Evolutionary conservation across 2,888 invertebrate species (phyloP).

Genomic region (Pilophorus perplexus): DNA sequence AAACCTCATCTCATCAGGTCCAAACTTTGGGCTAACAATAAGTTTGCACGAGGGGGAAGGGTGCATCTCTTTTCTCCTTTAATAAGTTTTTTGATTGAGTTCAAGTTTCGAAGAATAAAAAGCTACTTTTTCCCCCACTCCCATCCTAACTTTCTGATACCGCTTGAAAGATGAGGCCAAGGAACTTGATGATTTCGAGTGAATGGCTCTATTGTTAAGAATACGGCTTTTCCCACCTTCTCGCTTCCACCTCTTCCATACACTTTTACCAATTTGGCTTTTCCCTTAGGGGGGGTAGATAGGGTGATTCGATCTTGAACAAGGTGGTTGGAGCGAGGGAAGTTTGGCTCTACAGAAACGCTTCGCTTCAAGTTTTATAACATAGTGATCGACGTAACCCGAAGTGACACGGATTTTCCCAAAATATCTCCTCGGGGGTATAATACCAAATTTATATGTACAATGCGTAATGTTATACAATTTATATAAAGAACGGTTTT

Average conservation of each 20-base stretch:
- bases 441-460: too few relatives aligned
- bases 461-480: too few relatives aligned
- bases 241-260: neutral
- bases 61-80: conserved; percentile 23
- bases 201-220: conserved; percentile 33
- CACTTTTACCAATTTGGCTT: conserved; percentile 31
- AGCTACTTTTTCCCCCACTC: conserved; percentile 19
- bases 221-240: neutral
- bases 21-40: conserved; percentile 31
- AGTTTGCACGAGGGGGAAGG: conserved; percentile 13
- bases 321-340: conserved; percentile 2
- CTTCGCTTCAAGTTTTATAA: conserved; percentile 27
- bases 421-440: too few relatives aligned
- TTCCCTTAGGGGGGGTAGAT: conserved; percentile 21
- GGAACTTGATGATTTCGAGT: conserved; percentile 35
- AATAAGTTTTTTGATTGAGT: conserved; percentile 40
- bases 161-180: conserved; percentile 35
- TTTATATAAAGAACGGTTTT: too few relatives aligned
- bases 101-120: conserved; percentile 37
- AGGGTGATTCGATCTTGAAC: conserved; percentile 21
- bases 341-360: conserved; percentile 8
- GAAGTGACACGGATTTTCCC: too few relatives aligned
- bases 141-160: conserved; percentile 29
- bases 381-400: too few relatives aligned
- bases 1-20: neutral